A percentile compares a stretch with the other conserved stretches of the same genome.
Conservation (phyloP, 2,113 vertebrate genomes). For the Pantherophis guttatus region DNA sequence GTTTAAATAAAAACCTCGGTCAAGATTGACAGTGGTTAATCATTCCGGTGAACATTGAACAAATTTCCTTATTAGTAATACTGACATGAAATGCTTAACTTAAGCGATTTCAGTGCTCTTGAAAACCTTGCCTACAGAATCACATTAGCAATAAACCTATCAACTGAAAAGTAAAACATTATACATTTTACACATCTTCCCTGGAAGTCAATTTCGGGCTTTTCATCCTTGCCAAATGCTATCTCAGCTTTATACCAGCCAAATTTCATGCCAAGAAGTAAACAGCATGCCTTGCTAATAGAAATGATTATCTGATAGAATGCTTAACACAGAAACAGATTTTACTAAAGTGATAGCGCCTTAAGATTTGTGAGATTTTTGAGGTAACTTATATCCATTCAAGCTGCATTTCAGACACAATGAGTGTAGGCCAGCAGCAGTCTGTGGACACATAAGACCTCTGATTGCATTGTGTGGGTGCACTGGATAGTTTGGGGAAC, state of each 20-base stretch:
- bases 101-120: neutral
- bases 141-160: neutral
- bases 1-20: neutral
- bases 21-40: neutral
- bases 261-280: neutral
- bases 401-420: neutral
- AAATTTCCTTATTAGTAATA: slow-evolving; percentile 8
- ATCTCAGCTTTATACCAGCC: neutral
- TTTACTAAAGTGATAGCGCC: neutral
- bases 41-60: neutral
- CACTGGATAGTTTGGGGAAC: neutral
- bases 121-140: neutral
- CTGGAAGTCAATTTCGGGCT: neutral
- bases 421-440: neutral
- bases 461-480: neutral
- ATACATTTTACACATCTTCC: neutral
- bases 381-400: neutral
- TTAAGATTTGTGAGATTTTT: neutral
- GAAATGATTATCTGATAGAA: neutral
- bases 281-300: neutral
- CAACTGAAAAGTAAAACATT: neutral
- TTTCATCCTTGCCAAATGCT: slow-evolving; percentile 9
- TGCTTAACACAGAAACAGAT: neutral
- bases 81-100: neutral
- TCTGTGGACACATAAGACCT: neutral